phyloP scores from a whole-genome alignment of 1,140 invertebrate species.

The Dufourea novaeangliae region DNA sequence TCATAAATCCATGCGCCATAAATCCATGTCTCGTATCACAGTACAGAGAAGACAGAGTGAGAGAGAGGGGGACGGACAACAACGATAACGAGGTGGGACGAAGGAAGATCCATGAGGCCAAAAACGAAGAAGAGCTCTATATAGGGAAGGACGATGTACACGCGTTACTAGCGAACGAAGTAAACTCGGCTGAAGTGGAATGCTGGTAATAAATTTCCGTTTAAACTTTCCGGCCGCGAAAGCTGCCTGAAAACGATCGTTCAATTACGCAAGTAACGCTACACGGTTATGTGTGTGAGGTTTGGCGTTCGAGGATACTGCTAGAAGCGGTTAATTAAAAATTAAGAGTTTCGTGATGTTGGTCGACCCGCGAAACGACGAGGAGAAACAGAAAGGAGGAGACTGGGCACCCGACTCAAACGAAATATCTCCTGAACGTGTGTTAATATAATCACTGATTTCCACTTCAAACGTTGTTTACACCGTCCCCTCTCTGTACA shows the following conservation, averaged over 20 bases:
- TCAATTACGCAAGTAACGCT: conserved; percentile 64
- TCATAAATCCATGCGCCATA: conserved; percentile 60
- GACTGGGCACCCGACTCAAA: neutral
- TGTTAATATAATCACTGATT: conserved; percentile 29
- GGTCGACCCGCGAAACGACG: neutral
- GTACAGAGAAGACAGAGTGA: neutral
- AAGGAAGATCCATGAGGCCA: neutral
- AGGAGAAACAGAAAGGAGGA: neutral
- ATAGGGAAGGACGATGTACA: neutral
- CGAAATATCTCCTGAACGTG: conserved; percentile 9
- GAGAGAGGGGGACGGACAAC: neutral
- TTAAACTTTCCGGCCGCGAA: conserved; percentile 68
- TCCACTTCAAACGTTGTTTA: conserved; percentile 36
- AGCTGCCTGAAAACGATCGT: conserved; percentile 51
- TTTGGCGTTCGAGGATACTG: conserved; percentile 47
- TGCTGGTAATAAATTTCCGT: conserved; percentile 70
- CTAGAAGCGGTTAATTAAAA: conserved; percentile 68
- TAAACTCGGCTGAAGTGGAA: conserved; percentile 55
- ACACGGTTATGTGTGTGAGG: conserved; percentile 56
- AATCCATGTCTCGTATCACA: conserved; percentile 36
- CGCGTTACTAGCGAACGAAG: conserved; percentile 44
- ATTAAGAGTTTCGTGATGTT: conserved; percentile 56
- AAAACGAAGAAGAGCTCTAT: neutral
- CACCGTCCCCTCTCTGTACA: neutral
- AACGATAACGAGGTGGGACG: neutral